Conservation (phyloP, 2,797 vertebrate species). For the Mallotus villosus region DNA sequence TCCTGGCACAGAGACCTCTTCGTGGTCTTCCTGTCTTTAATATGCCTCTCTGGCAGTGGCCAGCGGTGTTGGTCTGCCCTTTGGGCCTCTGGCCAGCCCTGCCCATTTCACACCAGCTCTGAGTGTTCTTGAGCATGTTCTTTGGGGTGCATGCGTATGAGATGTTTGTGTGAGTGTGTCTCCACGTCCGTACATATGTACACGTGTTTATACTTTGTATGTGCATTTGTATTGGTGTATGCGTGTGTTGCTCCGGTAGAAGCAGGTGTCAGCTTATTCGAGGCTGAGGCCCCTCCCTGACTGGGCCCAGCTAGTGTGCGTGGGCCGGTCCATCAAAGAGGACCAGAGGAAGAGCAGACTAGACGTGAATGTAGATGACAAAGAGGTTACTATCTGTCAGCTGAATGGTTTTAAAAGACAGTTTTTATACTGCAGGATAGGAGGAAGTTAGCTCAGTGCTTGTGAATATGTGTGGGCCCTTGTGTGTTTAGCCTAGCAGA, state of each 20-base stretch:
- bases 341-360: constrained; percentile 30
- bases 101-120: constrained; percentile 33
- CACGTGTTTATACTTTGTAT: background rate
- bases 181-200: background rate
- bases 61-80: constrained; percentile 51
- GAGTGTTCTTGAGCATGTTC: background rate
- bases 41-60: constrained; percentile 49
- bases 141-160: background rate
- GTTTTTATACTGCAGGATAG: background rate
- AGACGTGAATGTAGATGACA: constrained; percentile 24
- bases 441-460: background rate
- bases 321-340: constrained; percentile 36
- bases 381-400: constrained; percentile 30
- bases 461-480: too few relatives aligned
- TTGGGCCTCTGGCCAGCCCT: constrained; percentile 54
- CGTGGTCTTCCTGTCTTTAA: constrained; percentile 34
- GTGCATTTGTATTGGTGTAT: background rate
- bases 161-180: constrained; percentile 4
- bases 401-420: constrained; percentile 7
- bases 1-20: constrained; percentile 36
- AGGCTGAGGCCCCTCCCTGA: constrained; percentile 42
- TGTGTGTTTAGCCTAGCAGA: background rate
- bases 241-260: constrained; percentile 24
- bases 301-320: constrained; percentile 48
- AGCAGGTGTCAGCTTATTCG: constrained; percentile 64